Conservation (phyloP, 2,113 vertebrate genomes). For the Pyxicephalus adspersus region DNA sequence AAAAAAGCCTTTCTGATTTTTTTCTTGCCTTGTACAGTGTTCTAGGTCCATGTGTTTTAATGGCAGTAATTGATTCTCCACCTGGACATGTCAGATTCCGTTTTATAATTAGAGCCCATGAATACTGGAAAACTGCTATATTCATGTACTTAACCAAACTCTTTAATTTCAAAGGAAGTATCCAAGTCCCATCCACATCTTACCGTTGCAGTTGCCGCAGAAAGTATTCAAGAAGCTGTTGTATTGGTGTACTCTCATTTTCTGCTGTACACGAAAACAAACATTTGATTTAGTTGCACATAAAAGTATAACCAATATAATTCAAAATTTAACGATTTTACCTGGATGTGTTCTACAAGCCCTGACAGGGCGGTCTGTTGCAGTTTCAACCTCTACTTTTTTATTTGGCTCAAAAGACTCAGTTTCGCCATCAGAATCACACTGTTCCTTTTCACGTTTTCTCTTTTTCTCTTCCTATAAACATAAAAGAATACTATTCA, state of each 20-base stretch:
- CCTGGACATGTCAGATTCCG: no score
- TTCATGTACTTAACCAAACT: no score
- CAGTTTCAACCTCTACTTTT: slow-evolving; percentile 87
- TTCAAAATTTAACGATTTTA: slow-evolving; percentile 49
- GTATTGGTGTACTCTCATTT: slow-evolving; percentile 90
- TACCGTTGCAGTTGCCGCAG: slow-evolving; percentile 94
- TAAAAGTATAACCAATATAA: background rate
- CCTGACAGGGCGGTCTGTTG: slow-evolving; percentile 86
- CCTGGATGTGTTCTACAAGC: slow-evolving; percentile 93
- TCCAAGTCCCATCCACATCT: background rate
- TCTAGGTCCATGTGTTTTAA: no score
- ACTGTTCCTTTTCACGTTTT: slow-evolving; percentile 89
- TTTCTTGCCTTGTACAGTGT: no score
- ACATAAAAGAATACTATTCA: no score
- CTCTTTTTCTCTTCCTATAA: slow-evolving; percentile 89
- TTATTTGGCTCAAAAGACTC: slow-evolving; percentile 86
- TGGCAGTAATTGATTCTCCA: no score
- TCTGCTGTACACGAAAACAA: slow-evolving; percentile 72
- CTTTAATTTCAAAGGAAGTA: no score
- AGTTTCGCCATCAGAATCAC: slow-evolving; percentile 83
- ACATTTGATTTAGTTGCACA: background rate
- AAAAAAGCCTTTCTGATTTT: no score
- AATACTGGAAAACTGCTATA: no score
- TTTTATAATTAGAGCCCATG: no score
- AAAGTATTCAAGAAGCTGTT: slow-evolving; percentile 93